Conservation (phyloP, 2,113 vertebrate species). For the Bubalus kerabau region DNA sequence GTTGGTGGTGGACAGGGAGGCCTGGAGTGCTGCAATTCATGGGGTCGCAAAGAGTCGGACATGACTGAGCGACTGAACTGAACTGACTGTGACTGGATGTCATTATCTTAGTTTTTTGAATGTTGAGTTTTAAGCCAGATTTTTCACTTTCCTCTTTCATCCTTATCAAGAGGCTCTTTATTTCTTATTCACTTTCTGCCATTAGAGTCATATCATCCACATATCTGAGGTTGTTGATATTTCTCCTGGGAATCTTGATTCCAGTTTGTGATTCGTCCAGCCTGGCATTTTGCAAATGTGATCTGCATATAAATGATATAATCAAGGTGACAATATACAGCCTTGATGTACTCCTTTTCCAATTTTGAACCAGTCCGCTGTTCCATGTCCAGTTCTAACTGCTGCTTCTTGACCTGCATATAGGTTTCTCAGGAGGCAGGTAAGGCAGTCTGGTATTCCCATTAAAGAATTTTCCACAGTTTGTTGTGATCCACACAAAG, state of each 20-base stretch:
- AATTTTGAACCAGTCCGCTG: neutral
- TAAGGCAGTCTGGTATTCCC: neutral
- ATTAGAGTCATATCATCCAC: neutral
- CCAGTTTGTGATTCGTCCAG: fast-evolving
- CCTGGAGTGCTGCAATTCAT: no score
- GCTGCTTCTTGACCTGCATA: neutral
- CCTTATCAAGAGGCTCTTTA: neutral
- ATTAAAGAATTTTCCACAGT: neutral
- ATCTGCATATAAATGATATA: neutral
- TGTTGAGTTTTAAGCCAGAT: neutral
- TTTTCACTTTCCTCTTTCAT: neutral
- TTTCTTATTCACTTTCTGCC: neutral
- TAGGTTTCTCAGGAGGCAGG: neutral
- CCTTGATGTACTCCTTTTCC: neutral
- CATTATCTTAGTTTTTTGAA: neutral
- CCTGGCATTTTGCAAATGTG: neutral
- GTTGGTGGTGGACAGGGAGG: no score
- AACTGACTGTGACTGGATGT: neutral
- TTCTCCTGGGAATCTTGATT: fast-evolving
- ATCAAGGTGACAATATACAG: neutral
- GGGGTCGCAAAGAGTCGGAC: no score
- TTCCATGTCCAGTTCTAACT: neutral
- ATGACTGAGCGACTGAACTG: no score
- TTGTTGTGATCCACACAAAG: neutral
- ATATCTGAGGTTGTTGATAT: neutral